Percentiles rank a stretch among this genome's conserved stretches.
Conservation (phyloP, 2,113 vertebrate genomes). For the Acanthochromis polyacanthus region DNA sequence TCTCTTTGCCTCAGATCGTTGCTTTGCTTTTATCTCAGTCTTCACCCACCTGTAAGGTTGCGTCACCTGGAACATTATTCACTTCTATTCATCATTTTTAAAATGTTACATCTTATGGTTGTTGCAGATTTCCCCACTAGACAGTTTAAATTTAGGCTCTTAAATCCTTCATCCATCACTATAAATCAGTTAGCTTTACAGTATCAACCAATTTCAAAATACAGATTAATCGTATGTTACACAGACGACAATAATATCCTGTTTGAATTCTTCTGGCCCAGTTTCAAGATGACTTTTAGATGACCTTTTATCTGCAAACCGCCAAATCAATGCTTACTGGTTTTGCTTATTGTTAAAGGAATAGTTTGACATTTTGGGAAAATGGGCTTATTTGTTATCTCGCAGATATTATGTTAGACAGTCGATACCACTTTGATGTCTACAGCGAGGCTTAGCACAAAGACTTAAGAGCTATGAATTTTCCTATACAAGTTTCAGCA, state of each 20-base stretch:
- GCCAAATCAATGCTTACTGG: slow-evolving; percentile 3
- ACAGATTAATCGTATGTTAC: too few species aligned
- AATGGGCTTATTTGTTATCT: background rate
- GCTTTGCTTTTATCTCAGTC: slow-evolving; percentile 7
- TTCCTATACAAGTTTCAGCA: too few species aligned
- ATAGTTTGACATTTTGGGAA: background rate
- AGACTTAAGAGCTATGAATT: too few species aligned
- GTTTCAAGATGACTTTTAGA: background rate
- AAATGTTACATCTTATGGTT: background rate
- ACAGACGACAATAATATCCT: too few species aligned
- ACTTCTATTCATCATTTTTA: background rate
- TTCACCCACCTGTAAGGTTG: background rate
- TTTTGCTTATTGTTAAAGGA: background rate
- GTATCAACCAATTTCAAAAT: too few species aligned
- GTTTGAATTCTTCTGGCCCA: too few species aligned
- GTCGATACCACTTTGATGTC: too few species aligned
- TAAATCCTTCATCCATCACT: too few species aligned
- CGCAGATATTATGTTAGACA: too few species aligned
- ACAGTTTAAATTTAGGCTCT: too few species aligned
- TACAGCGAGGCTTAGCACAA: too few species aligned
- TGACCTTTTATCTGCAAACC: background rate
- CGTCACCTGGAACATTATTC: background rate
- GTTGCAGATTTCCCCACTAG: background rate
- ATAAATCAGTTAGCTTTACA: too few species aligned
- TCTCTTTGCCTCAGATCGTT: slow-evolving; percentile 6